A percentile compares a stretch with the other conserved stretches of the same genome.
phyloP scores from a whole-genome alignment of 2,888 invertebrate genomes.

The Zonitis immaculata region DNA sequence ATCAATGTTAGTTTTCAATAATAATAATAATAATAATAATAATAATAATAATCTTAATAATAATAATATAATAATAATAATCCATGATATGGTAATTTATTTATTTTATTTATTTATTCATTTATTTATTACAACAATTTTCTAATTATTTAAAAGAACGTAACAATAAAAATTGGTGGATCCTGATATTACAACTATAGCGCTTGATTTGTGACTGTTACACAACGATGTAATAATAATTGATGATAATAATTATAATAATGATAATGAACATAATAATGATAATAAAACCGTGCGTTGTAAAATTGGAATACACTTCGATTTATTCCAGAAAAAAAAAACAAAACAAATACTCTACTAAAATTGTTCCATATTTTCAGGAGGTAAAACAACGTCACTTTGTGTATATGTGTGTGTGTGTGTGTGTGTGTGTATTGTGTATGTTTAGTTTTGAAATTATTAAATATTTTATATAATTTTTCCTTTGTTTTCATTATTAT shows the following conservation, averaged over 20 bases:
- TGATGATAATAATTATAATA: too few relatives aligned
- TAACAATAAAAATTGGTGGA: conserved; percentile 42
- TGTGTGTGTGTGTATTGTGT: too few relatives aligned
- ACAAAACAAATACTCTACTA: too few relatives aligned
- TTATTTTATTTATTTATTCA: conserved; percentile 38
- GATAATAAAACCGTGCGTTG: too few relatives aligned
- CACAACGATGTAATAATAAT: too few relatives aligned
- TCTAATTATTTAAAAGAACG: conserved; percentile 39
- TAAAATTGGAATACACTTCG: conserved; percentile 22
- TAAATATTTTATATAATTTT: too few relatives aligned
- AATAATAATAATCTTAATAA: too few relatives aligned
- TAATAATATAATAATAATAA: too few relatives aligned
- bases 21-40: conserved; percentile 38
- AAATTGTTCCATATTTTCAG: too few relatives aligned
- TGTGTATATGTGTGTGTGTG: conserved; percentile 8
- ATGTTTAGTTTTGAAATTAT: not conserved
- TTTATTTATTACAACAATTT: conserved; percentile 49
- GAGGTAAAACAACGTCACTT: conserved; percentile 29
- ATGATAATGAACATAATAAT: too few relatives aligned
- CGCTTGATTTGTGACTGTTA: conserved; percentile 29
- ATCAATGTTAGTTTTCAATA: conserved; percentile 39
- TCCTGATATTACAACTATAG: conserved; percentile 31
- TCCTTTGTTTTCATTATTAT: not conserved
- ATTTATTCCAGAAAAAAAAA: conserved; percentile 33
- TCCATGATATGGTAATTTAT: conserved; percentile 47